Evolutionary conservation across 2,888 invertebrate genomes (phyloP).

Genomic region (Trichogramma evanescens): DNA sequence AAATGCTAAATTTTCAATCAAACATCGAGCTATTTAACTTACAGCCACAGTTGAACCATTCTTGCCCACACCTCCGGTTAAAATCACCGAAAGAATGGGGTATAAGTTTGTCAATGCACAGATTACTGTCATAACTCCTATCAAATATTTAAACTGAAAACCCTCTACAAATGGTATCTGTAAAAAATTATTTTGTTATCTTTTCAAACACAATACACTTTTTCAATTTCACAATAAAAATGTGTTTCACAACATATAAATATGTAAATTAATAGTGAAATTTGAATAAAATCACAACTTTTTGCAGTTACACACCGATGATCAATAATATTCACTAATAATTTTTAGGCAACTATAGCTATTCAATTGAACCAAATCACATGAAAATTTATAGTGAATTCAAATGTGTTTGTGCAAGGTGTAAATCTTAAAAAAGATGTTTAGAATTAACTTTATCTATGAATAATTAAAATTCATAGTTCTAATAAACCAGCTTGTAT

Average conservation of each 20-base stretch:
- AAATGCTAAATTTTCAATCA: constrained; percentile 21
- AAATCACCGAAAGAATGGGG: constrained; percentile 62
- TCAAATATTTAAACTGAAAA: constrained; percentile 69
- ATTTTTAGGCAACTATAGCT: too few species aligned
- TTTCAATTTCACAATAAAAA: neutral
- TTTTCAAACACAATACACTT: constrained; percentile 11
- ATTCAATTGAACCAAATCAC: too few species aligned
- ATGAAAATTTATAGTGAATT: too few species aligned
- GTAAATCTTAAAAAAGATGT: too few species aligned
- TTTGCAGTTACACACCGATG: too few species aligned
- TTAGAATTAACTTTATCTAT: too few species aligned
- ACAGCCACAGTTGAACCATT: constrained; percentile 99
- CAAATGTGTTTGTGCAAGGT: too few species aligned
- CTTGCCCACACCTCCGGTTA: constrained; percentile 89
- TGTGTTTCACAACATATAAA: neutral
- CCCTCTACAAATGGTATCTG: constrained; percentile 56
- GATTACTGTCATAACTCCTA: constrained; percentile 67
- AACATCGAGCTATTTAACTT: constrained; percentile 52
- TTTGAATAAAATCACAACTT: too few species aligned
- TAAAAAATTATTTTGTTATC: constrained; percentile 37
- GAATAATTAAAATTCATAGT: too few species aligned
- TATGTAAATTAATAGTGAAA: too few species aligned
- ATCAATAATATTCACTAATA: too few species aligned
- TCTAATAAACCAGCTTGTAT: too few species aligned
- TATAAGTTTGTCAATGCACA: constrained; percentile 67